phyloP scores from a whole-genome alignment of 2,888 invertebrate species.

The Neocrepidodera transversa region DNA sequence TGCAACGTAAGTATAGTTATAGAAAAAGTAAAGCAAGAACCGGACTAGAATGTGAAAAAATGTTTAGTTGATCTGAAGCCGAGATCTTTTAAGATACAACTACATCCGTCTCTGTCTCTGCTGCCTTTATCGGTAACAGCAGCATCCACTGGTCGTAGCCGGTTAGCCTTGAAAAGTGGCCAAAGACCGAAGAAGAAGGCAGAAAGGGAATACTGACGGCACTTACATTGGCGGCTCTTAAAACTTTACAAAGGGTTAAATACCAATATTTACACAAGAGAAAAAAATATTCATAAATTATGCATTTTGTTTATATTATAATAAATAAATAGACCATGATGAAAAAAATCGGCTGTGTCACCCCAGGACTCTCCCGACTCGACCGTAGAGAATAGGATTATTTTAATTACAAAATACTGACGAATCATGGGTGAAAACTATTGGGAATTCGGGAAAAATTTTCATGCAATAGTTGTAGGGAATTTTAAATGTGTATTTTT shows the following conservation, averaged over 20 bases:
- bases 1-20: not conserved
- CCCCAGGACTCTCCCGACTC: no score
- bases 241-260: not conserved
- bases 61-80: slow-evolving; percentile 8
- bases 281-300: no score
- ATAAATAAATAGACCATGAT: no score
- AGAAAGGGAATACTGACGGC: slow-evolving; percentile 34
- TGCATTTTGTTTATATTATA: no score
- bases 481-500: no score
- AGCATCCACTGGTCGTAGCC: slow-evolving; percentile 29
- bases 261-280: no score
- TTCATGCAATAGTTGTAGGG: no score
- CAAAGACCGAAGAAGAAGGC: slow-evolving; percentile 54
- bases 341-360: no score
- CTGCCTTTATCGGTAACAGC: slow-evolving; percentile 29
- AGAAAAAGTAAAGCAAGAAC: slow-evolving; percentile 19
- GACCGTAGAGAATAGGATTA: no score
- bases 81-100: slow-evolving; percentile 2
- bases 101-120: slow-evolving; percentile 3
- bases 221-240: slow-evolving; percentile 21
- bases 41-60: slow-evolving; percentile 24
- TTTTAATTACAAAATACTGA: no score
- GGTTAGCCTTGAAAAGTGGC: slow-evolving; percentile 46
- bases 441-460: no score
- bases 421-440: no score